A percentile compares a stretch with the other conserved stretches of the same genome.
Evolutionary conservation across 2,888 invertebrate genomes (phyloP).

Genomic region (Eupithecia dodoneata): DNA sequence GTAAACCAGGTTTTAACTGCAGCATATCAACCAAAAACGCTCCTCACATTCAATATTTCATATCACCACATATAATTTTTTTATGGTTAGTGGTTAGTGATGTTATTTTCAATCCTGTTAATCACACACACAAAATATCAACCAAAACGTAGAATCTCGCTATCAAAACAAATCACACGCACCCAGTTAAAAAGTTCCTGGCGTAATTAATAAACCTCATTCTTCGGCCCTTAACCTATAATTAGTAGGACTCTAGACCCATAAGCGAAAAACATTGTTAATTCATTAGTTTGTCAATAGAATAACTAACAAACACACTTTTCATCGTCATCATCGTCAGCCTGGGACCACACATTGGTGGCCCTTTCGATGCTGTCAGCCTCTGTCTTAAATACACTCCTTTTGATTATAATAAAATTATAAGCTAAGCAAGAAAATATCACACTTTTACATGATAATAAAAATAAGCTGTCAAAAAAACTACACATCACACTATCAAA

Average conservation of each 20-base stretch:
- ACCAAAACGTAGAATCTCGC: background rate
- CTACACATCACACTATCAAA: slow-evolving; percentile 41
- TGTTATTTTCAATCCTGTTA: slow-evolving; percentile 7
- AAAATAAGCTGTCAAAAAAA: slow-evolving; percentile 2
- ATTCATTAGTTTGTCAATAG: background rate
- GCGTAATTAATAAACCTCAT: background rate
- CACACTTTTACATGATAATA: background rate
- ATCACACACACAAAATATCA: background rate
- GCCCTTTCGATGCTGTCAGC: background rate
- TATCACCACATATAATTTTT: background rate
- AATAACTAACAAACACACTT: background rate
- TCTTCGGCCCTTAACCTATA: background rate
- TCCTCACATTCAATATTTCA: background rate
- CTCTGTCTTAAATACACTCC: background rate
- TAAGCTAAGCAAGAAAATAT: background rate
- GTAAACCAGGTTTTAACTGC: background rate
- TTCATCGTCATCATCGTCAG: background rate
- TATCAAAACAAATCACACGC: background rate
- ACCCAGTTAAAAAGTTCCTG: background rate
- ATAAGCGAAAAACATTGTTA: background rate
- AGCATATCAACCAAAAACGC: background rate
- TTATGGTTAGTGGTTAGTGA: slow-evolving; percentile 1
- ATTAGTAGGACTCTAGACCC: background rate
- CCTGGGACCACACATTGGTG: background rate
- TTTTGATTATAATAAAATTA: background rate